phyloP scores from a whole-genome alignment of 2,888 invertebrate genomes.

The Drosophila merina region DNA sequence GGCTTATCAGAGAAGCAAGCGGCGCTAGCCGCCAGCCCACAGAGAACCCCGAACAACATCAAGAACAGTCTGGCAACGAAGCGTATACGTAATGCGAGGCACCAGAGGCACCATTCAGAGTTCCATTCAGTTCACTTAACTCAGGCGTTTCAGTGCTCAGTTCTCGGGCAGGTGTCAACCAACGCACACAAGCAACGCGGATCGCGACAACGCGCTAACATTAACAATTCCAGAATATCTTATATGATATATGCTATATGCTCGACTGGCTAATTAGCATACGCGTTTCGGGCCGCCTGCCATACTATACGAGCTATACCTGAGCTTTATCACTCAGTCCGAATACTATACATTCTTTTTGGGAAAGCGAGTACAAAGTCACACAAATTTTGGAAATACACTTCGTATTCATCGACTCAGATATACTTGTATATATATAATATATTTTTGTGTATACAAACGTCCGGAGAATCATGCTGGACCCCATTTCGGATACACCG shows the following conservation, averaged over 20 bases:
- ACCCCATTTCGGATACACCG: conserved; percentile 81
- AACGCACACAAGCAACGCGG: conserved; percentile 50
- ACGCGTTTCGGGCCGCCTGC: conserved; percentile 42
- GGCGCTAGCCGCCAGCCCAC: conserved; percentile 4
- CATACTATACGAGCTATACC: conserved; percentile 1
- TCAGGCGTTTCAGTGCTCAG: conserved; percentile 49
- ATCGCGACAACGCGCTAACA: conserved; percentile 22
- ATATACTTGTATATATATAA: not conserved
- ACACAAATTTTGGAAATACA: conserved; percentile 6
- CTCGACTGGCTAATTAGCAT: conserved; percentile 64
- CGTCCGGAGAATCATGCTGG: conserved; percentile 66
- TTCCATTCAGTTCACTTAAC: conserved; percentile 45
- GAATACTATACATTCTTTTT: conserved; percentile 10
- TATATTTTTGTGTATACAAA: conserved; percentile 4
- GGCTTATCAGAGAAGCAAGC: conserved; percentile 29
- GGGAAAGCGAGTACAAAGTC: conserved; percentile 21
- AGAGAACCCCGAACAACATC: conserved; percentile 17
- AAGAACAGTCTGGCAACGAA: conserved; percentile 34
- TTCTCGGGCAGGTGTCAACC: conserved; percentile 72
- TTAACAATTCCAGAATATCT: conserved; percentile 40
- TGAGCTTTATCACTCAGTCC: conserved; percentile 22
- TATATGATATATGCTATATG: conserved; percentile 29
- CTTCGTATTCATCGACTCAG: no score
- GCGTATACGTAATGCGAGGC: conserved; percentile 49
- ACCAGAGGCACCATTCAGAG: conserved; percentile 10